Conservation (phyloP, 2,113 vertebrate species). For the Paramormyrops kingsleyae region DNA sequence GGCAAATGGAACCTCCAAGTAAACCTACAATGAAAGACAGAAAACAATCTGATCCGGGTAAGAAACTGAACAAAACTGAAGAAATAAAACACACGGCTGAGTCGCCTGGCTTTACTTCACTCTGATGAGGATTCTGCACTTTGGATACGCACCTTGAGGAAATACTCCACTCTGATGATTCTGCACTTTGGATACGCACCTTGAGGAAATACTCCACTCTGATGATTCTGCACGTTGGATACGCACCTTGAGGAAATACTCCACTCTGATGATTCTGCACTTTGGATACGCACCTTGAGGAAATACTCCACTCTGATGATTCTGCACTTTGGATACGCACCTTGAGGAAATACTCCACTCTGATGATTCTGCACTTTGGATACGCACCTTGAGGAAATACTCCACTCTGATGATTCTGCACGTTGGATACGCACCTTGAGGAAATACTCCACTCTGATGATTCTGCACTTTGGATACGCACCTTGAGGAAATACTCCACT, state of each 20-base stretch:
- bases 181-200: conserved; percentile 28
- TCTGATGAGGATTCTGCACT: no score
- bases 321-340: conserved; percentile 24
- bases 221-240: conserved; percentile 41
- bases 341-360: conserved; percentile 60
- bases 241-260: conserved; percentile 54
- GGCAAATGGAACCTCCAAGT: conserved; percentile 59
- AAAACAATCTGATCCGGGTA: background rate
- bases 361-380: conserved; percentile 43
- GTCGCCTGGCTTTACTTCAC: no score
- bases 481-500: conserved; percentile 59
- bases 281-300: conserved; percentile 39
- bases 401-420: conserved; percentile 52
- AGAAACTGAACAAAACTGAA: background rate
- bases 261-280: conserved; percentile 50
- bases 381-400: conserved; percentile 52
- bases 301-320: conserved; percentile 56
- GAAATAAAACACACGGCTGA: background rate
- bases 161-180: conserved; percentile 55
- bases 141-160: conserved; percentile 39
- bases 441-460: conserved; percentile 57
- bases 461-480: conserved; percentile 29
- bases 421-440: conserved; percentile 35
- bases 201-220: conserved; percentile 59
- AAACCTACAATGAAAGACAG: conserved; percentile 42